These are phyloP conservation scores for Trichomalopsis sarcophagae DNA, from an alignment of 1,140 invertebrate species.

Conservation along the genomic window DNA sequence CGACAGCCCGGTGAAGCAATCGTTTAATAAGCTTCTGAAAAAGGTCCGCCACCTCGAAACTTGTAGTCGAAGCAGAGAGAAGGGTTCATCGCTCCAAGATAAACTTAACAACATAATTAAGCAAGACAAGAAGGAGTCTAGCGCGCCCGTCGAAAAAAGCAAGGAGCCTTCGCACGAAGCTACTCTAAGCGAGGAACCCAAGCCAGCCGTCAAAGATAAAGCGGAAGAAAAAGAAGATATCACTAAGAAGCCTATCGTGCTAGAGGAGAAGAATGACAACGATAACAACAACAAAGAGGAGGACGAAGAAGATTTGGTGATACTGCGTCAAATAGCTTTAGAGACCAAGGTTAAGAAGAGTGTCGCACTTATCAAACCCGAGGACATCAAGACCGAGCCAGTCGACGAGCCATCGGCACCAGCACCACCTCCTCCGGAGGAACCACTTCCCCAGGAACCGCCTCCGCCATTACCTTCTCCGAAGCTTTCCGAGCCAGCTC, in stretches of 20 bases:
- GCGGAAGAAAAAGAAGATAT: background rate
- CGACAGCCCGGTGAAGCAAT: slow-evolving; percentile 34
- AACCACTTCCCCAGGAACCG: slow-evolving; percentile 10
- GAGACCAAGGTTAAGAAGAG: slow-evolving; percentile 66
- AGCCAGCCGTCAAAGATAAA: background rate
- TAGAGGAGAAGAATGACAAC: background rate
- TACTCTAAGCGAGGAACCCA: background rate
- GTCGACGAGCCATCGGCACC: background rate
- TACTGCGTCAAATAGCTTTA: slow-evolving; percentile 65
- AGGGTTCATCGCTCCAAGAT: slow-evolving; percentile 66
- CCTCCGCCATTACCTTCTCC: background rate
- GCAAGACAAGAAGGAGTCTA: slow-evolving; percentile 8
- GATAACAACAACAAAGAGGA: slow-evolving; percentile 46
- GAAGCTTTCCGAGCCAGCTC: background rate
- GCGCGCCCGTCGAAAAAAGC: background rate
- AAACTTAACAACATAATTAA: slow-evolving; percentile 69
- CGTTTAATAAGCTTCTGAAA: slow-evolving; percentile 62
- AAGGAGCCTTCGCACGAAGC: background rate
- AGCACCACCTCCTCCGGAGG: background rate
- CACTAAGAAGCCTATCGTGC: background rate
- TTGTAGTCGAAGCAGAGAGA: slow-evolving; percentile 56
- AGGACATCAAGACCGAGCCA: slow-evolving; percentile 15
- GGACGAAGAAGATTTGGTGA: slow-evolving; percentile 65
- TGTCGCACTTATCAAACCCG: background rate
- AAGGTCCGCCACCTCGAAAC: slow-evolving; percentile 65